These are phyloP conservation scores for Cephus sareptanus DNA, from an alignment of 2,888 invertebrate species.

Conservation along the genomic window DNA sequence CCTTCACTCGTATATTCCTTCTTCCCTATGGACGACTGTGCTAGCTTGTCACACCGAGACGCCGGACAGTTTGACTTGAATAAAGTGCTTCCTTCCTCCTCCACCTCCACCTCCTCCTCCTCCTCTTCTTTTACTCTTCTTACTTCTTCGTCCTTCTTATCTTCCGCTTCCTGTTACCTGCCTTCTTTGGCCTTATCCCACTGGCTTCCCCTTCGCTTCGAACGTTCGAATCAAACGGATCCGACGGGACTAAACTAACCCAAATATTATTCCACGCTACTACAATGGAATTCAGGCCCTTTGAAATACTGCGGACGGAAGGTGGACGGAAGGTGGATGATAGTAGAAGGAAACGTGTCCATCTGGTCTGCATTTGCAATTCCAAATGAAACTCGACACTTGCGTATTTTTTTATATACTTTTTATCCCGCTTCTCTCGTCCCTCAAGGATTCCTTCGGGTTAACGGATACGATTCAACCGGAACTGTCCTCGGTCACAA, in stretches of 20 bases:
- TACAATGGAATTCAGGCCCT: slow-evolving; percentile 6
- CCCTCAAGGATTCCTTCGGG: neutral
- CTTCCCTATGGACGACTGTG: neutral
- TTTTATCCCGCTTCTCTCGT: neutral
- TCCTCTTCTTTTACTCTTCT: slow-evolving; percentile 14
- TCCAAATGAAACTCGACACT: slow-evolving; percentile 31
- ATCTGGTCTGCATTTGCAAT: slow-evolving; percentile 52
- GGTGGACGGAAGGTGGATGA: slow-evolving; percentile 11
- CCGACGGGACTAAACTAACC: slow-evolving; percentile 28
- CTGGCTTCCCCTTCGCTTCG: neutral
- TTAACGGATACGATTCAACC: neutral
- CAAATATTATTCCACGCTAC: slow-evolving; percentile 41
- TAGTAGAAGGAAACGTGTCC: slow-evolving; percentile 31
- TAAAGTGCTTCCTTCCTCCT: neutral
- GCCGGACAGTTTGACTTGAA: neutral
- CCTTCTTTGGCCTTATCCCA: neutral
- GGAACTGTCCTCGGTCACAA: neutral
- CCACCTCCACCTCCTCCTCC: slow-evolving; percentile 8
- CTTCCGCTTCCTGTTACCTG: neutral
- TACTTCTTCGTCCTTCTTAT: slow-evolving; percentile 11
- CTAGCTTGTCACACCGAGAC: neutral
- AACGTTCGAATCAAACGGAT: slow-evolving; percentile 14
- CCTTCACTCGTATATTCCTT: neutral
- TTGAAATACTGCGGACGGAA: slow-evolving; percentile 11
- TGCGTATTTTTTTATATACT: neutral